Evolutionary conservation across 2,888 invertebrate genomes (phyloP).

Genomic region (Cremastinae sp.): DNA sequence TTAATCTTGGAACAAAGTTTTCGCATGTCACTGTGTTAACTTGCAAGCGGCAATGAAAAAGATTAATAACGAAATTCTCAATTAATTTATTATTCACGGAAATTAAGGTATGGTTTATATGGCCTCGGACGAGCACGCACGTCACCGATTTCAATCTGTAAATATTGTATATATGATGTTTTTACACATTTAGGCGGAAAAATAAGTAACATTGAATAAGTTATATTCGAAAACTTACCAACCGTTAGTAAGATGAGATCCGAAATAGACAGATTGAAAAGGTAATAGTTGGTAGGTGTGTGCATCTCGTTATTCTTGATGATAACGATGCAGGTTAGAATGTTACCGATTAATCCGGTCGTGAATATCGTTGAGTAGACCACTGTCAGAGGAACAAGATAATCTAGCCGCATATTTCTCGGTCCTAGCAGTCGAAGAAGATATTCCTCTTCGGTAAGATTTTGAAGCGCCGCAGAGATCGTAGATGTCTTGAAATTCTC

Average conservation of each 20-base stretch:
- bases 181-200: no score
- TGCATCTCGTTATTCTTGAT: slow-evolving; percentile 90
- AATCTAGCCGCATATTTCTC: slow-evolving; percentile 76
- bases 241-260: slow-evolving; percentile 90
- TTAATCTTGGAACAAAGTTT: no score
- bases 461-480: slow-evolving; percentile 66
- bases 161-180: no score
- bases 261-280: slow-evolving; percentile 93
- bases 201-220: no score
- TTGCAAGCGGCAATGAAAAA: no score
- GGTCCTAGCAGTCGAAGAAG: slow-evolving; percentile 78
- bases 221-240: no score
- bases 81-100: no score
- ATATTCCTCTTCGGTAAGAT: slow-evolving; percentile 78
- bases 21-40: no score
- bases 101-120: no score
- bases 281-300: slow-evolving; percentile 95
- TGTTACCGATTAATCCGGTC: slow-evolving; percentile 91
- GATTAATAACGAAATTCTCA: no score
- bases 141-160: no score
- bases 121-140: no score
- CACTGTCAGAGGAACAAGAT: slow-evolving; percentile 83
- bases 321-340: slow-evolving; percentile 92
- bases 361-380: slow-evolving; percentile 89
- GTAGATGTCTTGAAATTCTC: slow-evolving; percentile 67